Conservation (phyloP, 2,888 invertebrate genomes). For the Itoplectis maculator region DNA sequence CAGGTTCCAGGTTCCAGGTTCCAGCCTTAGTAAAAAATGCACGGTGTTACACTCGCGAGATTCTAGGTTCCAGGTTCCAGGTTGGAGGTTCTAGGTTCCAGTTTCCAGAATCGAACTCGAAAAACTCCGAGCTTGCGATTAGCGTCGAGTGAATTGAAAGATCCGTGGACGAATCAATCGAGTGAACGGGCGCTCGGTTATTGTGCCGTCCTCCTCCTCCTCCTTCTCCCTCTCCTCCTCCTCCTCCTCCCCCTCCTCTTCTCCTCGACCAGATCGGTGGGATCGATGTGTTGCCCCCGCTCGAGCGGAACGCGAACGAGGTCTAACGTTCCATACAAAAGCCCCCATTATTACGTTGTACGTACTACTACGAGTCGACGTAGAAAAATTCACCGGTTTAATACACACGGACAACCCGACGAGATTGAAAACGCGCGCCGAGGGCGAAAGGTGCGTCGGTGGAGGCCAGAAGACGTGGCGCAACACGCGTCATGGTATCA, state of each 20-base stretch:
- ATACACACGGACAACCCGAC: background rate
- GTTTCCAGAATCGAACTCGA: no score
- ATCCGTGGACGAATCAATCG: slow-evolving; percentile 50
- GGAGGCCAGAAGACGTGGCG: background rate
- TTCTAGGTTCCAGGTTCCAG: background rate
- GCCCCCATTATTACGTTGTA: slow-evolving; percentile 34
- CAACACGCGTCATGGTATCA: background rate
- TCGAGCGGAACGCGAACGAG: slow-evolving; percentile 53
- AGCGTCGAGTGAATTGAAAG: slow-evolving; percentile 48
- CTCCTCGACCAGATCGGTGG: slow-evolving; percentile 8
- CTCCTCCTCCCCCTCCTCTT: no score
- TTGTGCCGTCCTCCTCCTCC: slow-evolving; percentile 26
- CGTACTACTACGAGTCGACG: slow-evolving; percentile 4
- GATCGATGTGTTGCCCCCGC: slow-evolving; percentile 33
- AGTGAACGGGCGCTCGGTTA: slow-evolving; percentile 21
- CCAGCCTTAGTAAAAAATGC: no score
- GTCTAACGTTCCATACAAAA: slow-evolving; percentile 45
- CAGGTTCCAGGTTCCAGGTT: background rate
- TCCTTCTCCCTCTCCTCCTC: no score
- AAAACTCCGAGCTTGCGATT: no score
- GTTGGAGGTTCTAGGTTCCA: background rate
- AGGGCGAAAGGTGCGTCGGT: slow-evolving; percentile 9
- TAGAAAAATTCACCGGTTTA: slow-evolving; percentile 23
- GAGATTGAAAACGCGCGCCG: background rate
- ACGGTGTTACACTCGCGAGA: no score